These are phyloP conservation scores for Cyphomyrus discorhynchus DNA, from an alignment of 2,113 vertebrate species.

Conservation along the genomic window DNA sequence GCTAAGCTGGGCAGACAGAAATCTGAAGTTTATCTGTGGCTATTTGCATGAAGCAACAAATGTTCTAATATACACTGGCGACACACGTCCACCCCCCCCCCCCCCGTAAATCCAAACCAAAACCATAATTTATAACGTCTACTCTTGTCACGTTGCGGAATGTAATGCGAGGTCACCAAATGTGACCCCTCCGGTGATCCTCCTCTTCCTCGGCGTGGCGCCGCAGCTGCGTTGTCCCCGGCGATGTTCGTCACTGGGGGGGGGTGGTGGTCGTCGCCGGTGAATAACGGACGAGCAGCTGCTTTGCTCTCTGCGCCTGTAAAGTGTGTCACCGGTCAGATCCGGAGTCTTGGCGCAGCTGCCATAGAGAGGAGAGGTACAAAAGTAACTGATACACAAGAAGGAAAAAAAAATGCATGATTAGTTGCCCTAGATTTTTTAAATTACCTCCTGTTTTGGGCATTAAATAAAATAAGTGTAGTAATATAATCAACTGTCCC, in stretches of 20 bases:
- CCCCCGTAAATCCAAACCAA: constrained; percentile 56
- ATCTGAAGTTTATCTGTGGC: constrained; percentile 34
- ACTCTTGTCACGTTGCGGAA: constrained; percentile 60
- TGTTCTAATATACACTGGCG: constrained; percentile 32
- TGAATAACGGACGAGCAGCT: constrained; percentile 18
- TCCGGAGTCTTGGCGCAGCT: background rate
- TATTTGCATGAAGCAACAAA: background rate
- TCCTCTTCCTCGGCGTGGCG: constrained; percentile 14
- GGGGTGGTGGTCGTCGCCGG: constrained; percentile 3
- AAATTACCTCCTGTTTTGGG: constrained; percentile 53
- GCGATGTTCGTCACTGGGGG: constrained; percentile 15
- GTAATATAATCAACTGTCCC: constrained; percentile 55
- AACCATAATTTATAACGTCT: constrained; percentile 60
- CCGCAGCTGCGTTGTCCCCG: constrained; percentile 22
- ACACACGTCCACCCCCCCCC: constrained; percentile 36
- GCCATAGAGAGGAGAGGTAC: background rate
- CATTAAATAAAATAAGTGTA: constrained; percentile 55
- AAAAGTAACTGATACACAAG: background rate
- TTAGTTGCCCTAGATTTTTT: constrained; percentile 48
- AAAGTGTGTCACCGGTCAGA: constrained; percentile 30
- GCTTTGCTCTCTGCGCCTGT: background rate
- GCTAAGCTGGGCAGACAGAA: background rate
- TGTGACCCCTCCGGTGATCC: constrained; percentile 53
- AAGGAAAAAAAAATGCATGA: constrained; percentile 31
- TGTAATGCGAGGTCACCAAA: constrained; percentile 63